phyloP scores from a whole-genome alignment of 1,140 invertebrate genomes.

The Drosophila ananassae region DNA sequence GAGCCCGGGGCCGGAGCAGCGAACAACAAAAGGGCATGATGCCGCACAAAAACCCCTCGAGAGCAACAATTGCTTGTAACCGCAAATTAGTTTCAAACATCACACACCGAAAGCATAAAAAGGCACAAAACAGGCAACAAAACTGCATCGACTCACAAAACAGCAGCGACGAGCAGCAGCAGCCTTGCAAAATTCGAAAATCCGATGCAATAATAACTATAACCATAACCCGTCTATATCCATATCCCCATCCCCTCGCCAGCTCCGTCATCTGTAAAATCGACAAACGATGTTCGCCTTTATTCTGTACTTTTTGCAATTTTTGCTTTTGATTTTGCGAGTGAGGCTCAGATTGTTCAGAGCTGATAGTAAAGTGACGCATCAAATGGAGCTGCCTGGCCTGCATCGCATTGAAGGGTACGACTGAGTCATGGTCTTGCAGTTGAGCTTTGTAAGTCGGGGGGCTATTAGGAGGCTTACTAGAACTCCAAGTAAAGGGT shows the following conservation, averaged over 20 bases:
- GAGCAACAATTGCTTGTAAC: constrained; percentile 64
- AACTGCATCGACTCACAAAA: constrained; percentile 47
- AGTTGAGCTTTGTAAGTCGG: background rate
- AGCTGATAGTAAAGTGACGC: constrained; percentile 75
- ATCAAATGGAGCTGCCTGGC: constrained; percentile 60
- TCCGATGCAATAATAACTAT: constrained; percentile 57
- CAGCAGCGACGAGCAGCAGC: constrained; percentile 21
- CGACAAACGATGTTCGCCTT: constrained; percentile 61
- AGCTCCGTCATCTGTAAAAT: constrained; percentile 52
- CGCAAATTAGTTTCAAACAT: constrained; percentile 78
- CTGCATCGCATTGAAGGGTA: constrained; percentile 12
- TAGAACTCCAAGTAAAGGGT: constrained; percentile 1
- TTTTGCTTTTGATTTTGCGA: constrained; percentile 17
- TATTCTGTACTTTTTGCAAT: constrained; percentile 36
- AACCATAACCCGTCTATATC: constrained; percentile 42
- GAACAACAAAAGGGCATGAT: constrained; percentile 79
- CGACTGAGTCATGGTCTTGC: background rate
- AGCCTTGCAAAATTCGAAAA: constrained; percentile 70
- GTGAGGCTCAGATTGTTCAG: constrained; percentile 48
- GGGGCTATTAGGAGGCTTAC: no score
- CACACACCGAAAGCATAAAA: constrained; percentile 45
- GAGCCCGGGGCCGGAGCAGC: constrained; percentile 14
- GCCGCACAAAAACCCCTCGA: constrained; percentile 51
- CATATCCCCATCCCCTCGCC: constrained; percentile 1
- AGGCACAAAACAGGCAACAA: constrained; percentile 57